Percentiles rank a stretch among this genome's conserved stretches.
Conservation (phyloP, 2,888 invertebrate species). For the Cordylochernes scorpioides region DNA sequence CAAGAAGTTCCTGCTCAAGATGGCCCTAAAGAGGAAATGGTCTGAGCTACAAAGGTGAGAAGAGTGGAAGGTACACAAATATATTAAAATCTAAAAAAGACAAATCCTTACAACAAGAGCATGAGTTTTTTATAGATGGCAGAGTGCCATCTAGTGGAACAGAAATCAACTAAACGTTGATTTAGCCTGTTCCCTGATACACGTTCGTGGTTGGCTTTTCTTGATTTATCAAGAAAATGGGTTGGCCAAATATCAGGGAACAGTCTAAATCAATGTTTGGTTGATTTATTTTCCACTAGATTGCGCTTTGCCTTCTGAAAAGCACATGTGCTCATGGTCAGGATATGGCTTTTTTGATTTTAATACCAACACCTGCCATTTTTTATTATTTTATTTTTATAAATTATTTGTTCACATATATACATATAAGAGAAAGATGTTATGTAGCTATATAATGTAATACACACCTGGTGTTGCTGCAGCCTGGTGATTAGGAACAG, state of each 20-base stretch:
- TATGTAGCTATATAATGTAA: not conserved
- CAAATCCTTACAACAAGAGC: no score
- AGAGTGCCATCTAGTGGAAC: no score
- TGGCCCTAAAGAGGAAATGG: not conserved
- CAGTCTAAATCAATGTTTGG: no score
- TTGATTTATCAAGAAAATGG: no score
- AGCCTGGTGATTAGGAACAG: conserved; percentile 11
- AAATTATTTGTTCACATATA: not conserved
- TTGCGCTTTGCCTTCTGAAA: no score
- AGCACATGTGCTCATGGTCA: no score
- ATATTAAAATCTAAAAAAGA: not conserved
- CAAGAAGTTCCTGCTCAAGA: not conserved
- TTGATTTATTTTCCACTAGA: no score
- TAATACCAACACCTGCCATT: not conserved
- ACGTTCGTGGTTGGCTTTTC: no score
- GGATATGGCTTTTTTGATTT: not conserved
- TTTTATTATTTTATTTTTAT: not conserved
- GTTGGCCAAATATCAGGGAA: no score
- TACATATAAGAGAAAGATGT: not conserved
- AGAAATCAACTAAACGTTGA: no score
- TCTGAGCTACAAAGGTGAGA: not conserved
- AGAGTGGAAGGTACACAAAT: not conserved
- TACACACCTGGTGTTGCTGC: conserved; percentile 1
- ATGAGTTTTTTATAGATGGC: no score
- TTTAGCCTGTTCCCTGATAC: no score